A percentile compares a stretch with the other conserved stretches of the same genome.
Conservation (phyloP, 2,797 vertebrate genomes). For the Ceryle rudis region DNA sequence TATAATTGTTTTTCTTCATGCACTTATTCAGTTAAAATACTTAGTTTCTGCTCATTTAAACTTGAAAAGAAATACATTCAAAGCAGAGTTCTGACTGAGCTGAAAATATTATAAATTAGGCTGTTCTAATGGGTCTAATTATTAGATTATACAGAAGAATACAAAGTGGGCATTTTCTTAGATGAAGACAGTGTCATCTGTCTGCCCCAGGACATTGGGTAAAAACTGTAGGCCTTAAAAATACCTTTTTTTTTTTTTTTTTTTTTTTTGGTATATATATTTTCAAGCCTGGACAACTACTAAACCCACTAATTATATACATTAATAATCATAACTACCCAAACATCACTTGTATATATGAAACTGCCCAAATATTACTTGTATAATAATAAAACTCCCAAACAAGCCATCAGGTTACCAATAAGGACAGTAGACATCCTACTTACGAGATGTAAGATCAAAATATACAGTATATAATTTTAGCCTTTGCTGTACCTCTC, state of each 20-base stretch:
- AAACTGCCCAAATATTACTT: background rate
- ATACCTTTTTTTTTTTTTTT: background rate
- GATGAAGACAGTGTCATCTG: background rate
- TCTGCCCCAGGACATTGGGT: background rate
- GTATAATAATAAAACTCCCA: background rate
- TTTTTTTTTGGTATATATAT: background rate
- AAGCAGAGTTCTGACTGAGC: slow-evolving; percentile 41
- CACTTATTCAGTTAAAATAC: slow-evolving; percentile 57
- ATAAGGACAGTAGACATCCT: background rate
- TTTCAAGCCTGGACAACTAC: background rate
- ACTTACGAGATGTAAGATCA: background rate
- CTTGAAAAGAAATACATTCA: slow-evolving; percentile 62
- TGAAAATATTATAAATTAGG: slow-evolving; percentile 53
- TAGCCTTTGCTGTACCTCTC: background rate
- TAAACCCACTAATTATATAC: background rate
- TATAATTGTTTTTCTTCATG: slow-evolving; percentile 49
- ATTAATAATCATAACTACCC: background rate
- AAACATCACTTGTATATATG: background rate
- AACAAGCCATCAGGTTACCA: background rate
- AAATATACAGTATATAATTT: background rate
- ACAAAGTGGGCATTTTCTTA: slow-evolving; percentile 27
- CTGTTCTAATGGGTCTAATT: slow-evolving; percentile 23
- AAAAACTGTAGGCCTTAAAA: background rate
- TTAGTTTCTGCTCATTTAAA: slow-evolving; percentile 58
- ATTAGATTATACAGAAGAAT: slow-evolving; percentile 34